Conservation (phyloP, 1,140 invertebrate genomes). For the Medauroidea extradentata region DNA sequence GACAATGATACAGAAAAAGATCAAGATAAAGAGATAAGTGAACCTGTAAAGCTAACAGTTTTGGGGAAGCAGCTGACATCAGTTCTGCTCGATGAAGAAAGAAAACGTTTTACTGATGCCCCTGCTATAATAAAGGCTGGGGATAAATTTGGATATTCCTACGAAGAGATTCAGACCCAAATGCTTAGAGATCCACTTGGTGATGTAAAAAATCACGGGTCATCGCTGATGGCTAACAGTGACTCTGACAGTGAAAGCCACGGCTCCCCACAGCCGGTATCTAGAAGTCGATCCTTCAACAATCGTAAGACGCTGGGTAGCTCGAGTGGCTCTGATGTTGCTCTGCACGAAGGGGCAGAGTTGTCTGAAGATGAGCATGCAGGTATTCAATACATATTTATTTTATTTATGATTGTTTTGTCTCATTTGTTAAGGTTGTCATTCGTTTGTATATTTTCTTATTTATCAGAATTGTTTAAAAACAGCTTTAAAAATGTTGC, state of each 20-base stretch:
- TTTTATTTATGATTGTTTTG: background rate
- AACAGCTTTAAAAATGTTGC: conserved; percentile 4
- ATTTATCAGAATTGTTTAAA: background rate
- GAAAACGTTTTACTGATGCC: no score
- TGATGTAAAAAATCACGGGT: no score
- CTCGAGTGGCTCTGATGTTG: conserved; percentile 59
- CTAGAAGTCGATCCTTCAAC: conserved; percentile 5
- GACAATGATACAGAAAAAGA: no score
- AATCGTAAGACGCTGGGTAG: conserved; percentile 47
- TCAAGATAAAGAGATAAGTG: no score
- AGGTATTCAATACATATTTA: conserved; percentile 6
- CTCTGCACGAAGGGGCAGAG: conserved; percentile 55
- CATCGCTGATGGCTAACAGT: conserved; percentile 10
- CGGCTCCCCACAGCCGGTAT: conserved; percentile 14
- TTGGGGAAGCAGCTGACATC: no score
- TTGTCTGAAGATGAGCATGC: conserved; percentile 36
- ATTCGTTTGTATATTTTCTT: background rate
- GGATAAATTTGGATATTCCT: no score
- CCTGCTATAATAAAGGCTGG: no score
- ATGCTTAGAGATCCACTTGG: no score
- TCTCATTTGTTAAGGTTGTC: background rate
- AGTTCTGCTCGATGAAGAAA: no score
- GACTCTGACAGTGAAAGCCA: conserved; percentile 24
- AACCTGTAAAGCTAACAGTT: no score
- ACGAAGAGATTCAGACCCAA: no score